Evolutionary conservation across 2,888 invertebrate genomes (phyloP), one percentile per base, ranked within the genome.

Genomic region (Holacanthella duospinosa): DNA sequence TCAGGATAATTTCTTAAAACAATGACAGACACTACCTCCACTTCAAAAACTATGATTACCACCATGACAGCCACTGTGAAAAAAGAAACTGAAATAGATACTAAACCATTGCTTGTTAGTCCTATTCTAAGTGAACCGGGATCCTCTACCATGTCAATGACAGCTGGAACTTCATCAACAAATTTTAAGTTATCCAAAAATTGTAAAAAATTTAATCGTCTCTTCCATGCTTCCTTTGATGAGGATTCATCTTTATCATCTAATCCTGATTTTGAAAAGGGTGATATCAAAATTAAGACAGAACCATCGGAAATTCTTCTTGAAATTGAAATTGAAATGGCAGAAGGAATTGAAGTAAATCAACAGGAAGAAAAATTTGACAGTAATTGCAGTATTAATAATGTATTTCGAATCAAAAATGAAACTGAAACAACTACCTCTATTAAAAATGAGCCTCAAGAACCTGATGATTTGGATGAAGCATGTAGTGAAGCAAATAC

Each of bases 321-420:
- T 26, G 48, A 59, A 48, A 59, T 59, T 59, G 59, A 59, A 26
- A 59, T 59, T 48, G 48, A 59, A 26, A 27, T 25, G 3, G 59
- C 44, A 21, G 59, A 24, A n/a, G 44, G 6, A 1, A n/a, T n/a
- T n/a, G 59, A 48, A 59, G n/a, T 43, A 9, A 21, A 59, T 44
- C 2, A 44, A 4, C 36, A 36, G 26, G 26, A 44, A 24, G n/a
- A n/a, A n/a, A n/a, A n/a, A n/a, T n/a, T n/a, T n/a, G n/a, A n/a
- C 16, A 21, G 19, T 21, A 21, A 21, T 48, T 9, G 4, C 48
- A 48, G 48, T 48, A 48, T 48, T 48, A 9, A 4, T 48, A 48
- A 48, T 48, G 6, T 48, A 48, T 48, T 48, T 21, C 48, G 4
- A 48, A n/a, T 21, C 4, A 48, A 48, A 48, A 4, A 9, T 4